Evolutionary conservation across 2,113 vertebrate species (phyloP), one percentile per base, ranked within the genome.

Genomic region (Vicugna pacos): DNA sequence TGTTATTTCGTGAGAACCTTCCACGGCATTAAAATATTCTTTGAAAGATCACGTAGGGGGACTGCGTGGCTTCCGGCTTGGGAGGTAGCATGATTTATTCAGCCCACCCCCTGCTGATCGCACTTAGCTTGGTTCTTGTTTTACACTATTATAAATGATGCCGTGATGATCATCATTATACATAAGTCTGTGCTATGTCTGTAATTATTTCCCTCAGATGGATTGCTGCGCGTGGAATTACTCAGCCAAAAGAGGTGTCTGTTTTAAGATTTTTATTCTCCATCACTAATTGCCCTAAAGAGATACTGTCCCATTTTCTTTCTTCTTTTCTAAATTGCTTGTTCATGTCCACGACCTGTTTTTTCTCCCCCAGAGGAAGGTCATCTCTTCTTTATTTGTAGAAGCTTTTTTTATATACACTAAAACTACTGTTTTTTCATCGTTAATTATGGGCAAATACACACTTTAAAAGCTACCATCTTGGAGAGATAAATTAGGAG

Each of bases 61-160:
- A 54, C 65, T 52, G 15, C 5, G 0, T 50, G 70, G 42, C 83
- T 42, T 48, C 28, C 42, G 64, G 50, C n/a, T 83, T 85, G 56
- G 12, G 58, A 70, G 42, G 58, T 64, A 72, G 35, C 26, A 20
- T 95, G 58, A 91, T 96, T 93, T 90, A 93, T 95, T 85, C 89
- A 67, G 79, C 24, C 52, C 35, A 3, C 46, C 15, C 80, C 80
- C 81, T 92, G 80, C 92, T 90, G 72, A 96, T 94, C 91, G 88
- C 92, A 95, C 88, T 96, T 84, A 77, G 60, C 76, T 86, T 93
- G 84, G 86, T 96, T 94, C 54, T 76, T 69, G 73, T 93, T 97
- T 91, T 88, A 95, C n/a, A 35, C 52, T 95, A 91, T 96, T 96
- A 85, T 93, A 96, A 96, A 91, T 93, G 96, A 97, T 73, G 50